phyloP scores from a whole-genome alignment of 1,140 invertebrate species.

The Homarus americanus region DNA sequence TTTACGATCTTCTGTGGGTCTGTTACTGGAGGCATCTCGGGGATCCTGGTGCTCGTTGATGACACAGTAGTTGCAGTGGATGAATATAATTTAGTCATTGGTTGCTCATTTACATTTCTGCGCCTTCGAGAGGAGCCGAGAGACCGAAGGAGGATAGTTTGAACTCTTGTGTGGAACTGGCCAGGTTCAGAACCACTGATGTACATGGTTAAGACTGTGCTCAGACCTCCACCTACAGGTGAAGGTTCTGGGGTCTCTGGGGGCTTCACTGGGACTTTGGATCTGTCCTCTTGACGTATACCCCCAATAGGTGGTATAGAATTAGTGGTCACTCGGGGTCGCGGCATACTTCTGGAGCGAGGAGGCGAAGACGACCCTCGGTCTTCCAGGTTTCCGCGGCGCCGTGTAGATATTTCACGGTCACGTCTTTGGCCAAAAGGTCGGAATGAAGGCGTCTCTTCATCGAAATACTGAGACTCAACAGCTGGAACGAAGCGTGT shows the following conservation, averaged over 20 bases:
- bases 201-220: constrained; percentile 72
- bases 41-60: not conserved
- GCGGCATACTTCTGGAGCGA: constrained; percentile 19
- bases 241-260: constrained; percentile 12
- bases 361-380: not conserved
- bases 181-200: constrained; percentile 70
- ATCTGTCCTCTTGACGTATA: not conserved
- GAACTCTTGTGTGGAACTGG: constrained; percentile 59
- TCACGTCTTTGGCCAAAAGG: constrained; percentile 53
- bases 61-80: not conserved
- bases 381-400: constrained; percentile 25
- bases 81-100: constrained; percentile 22
- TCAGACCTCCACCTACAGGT: constrained; percentile 32
- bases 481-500: constrained; percentile 42
- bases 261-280: constrained; percentile 9
- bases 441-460: constrained; percentile 37
- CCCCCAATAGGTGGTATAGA: not conserved
- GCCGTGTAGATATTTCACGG: constrained; percentile 46
- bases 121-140: constrained; percentile 42
- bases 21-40: constrained; percentile 12
- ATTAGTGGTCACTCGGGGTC: not conserved
- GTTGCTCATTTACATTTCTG: constrained; percentile 34
- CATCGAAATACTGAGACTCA: constrained; percentile 55
- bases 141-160: constrained; percentile 68
- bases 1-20: constrained; percentile 63